Conservation (phyloP, 2,888 invertebrate genomes). For the Norana najaformis region DNA sequence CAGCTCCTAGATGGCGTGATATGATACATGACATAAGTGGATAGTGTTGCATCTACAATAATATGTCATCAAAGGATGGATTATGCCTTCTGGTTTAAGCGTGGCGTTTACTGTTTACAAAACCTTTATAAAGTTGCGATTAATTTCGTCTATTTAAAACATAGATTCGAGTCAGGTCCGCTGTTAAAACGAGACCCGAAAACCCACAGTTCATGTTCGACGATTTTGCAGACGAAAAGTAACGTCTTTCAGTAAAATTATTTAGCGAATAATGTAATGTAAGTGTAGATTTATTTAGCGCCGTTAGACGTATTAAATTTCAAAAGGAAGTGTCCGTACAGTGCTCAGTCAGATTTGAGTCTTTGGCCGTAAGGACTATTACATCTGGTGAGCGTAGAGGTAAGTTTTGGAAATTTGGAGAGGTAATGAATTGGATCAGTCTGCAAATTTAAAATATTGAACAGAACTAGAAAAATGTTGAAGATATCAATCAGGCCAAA, state of each 20-base stretch:
- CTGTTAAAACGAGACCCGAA: not conserved
- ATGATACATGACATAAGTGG: not conserved
- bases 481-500: not conserved
- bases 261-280: not conserved
- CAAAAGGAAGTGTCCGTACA: not conserved
- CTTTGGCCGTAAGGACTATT: not conserved
- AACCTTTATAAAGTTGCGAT: not conserved
- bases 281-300: not conserved
- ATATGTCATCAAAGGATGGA: not conserved
- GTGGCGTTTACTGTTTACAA: slow-evolving; percentile 24
- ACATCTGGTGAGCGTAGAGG: not conserved
- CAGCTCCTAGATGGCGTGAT: not conserved
- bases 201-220: not conserved
- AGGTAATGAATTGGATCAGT: not conserved
- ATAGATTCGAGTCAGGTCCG: not conserved
- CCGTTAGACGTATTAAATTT: not conserved
- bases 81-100: slow-evolving; percentile 21
- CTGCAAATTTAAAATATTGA: not conserved
- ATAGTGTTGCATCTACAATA: not conserved
- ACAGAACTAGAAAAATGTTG: not conserved
- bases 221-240: not conserved
- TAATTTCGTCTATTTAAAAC: not conserved
- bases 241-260: not conserved
- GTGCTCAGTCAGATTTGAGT: not conserved
- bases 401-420: not conserved